Base-by-base conservation (phyloP, 2,888 invertebrate species). In the Lochmaea crataegi region DNA sequence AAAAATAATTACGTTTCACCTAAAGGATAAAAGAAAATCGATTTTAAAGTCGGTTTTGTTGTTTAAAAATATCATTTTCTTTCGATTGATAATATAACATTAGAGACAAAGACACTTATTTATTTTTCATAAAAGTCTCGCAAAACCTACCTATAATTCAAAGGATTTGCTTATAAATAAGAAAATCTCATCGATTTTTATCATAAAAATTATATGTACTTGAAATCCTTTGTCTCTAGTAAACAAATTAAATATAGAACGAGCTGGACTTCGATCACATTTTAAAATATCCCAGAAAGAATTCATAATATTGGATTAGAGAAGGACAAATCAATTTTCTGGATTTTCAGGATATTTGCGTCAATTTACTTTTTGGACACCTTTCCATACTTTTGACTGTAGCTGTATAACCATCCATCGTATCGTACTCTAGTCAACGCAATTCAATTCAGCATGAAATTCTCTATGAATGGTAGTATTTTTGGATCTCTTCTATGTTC, bases 161-260 rank as follows among this genome's bases (percentile, higher is more conserved):
- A 53, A 16, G 53, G 18, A 18, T 53, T 18, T 16, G 18, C 16
- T 53, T 16, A 53, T 53, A 18, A 53, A 53, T 53, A 53, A 18
- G 9, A 18, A 18, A 53, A 53, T 53, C 53, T 9, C 7, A 53
- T 53, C 16, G 53, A 53, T 53, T 18, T 16, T 51, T 18, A 1
- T 18, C 2, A 18, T 53, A 53, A 53, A 16, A 53, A 18, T 16
- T 53, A 10, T 10, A 53, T 18, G 16, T 16, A 2, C 18, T 53
- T 18, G 16, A 53, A 53, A 16, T 53, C 18, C 53, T 53, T 53
- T 53, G 53, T 53, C 6, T 1, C 2, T 11, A 18, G 18, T 53
- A 53, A 16, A 60, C 48, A 60, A n/a, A 51, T 48, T 9, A 41
- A 48, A 48, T 60, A 68, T 32, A 48, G n/a, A 12, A 38, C 32